Evolutionary conservation across 2,797 vertebrate genomes (phyloP), one percentile per base, ranked within the genome.

Genomic region (Alectoris magna): DNA sequence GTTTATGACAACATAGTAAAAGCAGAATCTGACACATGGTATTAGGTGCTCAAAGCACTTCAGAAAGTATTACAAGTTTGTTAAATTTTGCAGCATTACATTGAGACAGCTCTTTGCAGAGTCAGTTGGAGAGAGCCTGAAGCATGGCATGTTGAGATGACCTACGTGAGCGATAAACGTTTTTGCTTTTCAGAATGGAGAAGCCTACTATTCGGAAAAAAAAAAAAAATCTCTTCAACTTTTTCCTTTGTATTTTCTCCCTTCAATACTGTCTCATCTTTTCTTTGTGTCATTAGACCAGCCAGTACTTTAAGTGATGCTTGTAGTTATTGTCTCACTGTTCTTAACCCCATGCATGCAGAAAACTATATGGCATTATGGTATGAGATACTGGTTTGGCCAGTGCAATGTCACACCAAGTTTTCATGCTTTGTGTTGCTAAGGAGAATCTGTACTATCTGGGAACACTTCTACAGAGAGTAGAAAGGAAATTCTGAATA

Each of bases 401-500:
- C 46, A 62, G 24, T 36, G 23, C 70, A 59, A 60, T 41, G 18
- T 53, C 51, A 67, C 62, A 63, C 7, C 23, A 19, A 43, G 19
- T 31, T 29, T 91, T 60, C 26, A 7, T 64, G 9, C 34, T 62
- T 2, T 17, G 11, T 85, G 44, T 51, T 71, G 49, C 41, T 75
- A 16, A 0, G 5, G 31, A 64, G 66, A 62, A 22, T 59, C 24
- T 88, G 10, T 55, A 11, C 56, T 88, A 34, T 74, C 63, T 88
- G 51, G 67, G 34, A 94, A n/a, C n/a, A 18, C 24, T 60, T 80
- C 21, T 58, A 27, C 36, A 58, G 27, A 19, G 36, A 91, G 38
- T n/a, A 71, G 63, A 55, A 77, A 83, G 39, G 41, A 84, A 78
- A 70, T 64, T 75, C 31, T 83, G 62, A 85, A 74, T 70, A 11